Percentiles rank a stretch among this genome's conserved stretches.
Evolutionary conservation across 2,888 invertebrate genomes (phyloP).

Genomic region (Machimus atricapillus): DNA sequence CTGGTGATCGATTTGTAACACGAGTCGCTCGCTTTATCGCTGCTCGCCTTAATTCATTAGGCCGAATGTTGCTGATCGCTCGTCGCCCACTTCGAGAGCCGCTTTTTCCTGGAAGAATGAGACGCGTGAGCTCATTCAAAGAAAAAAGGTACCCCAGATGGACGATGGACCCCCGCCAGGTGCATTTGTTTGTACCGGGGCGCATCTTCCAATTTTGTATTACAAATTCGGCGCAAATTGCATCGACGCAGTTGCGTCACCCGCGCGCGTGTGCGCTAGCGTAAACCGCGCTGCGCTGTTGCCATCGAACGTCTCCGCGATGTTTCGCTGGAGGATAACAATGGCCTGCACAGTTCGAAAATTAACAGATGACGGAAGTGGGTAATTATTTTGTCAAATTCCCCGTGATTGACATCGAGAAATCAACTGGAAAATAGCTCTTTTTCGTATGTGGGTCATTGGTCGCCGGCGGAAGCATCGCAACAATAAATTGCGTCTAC

Average conservation of each 20-base stretch:
- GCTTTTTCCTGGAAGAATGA: neutral
- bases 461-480: slow-evolving; percentile 26
- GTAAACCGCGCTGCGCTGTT: neutral
- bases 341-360: neutral
- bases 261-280: neutral
- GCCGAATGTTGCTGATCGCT: neutral
- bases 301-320: neutral
- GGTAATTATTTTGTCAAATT: slow-evolving; percentile 39
- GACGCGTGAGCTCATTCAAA: neutral
- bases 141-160: neutral
- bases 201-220: slow-evolving; percentile 15
- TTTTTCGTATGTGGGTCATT: slow-evolving; percentile 32
- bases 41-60: slow-evolving; percentile 23
- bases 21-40: slow-evolving; percentile 33
- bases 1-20: slow-evolving; percentile 46
- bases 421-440: slow-evolving; percentile 35
- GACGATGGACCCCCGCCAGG: slow-evolving; percentile 22
- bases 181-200: neutral
- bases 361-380: slow-evolving; percentile 32
- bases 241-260: neutral
- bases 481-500: slow-evolving; percentile 17
- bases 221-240: slow-evolving; percentile 2
- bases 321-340: slow-evolving; percentile 13
- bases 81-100: slow-evolving; percentile 23
- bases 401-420: slow-evolving; percentile 36